A percentile compares a stretch with the other conserved stretches of the same genome.
Evolutionary conservation across 1,140 invertebrate species (phyloP).

Genomic region (Papilio xuthus): DNA sequence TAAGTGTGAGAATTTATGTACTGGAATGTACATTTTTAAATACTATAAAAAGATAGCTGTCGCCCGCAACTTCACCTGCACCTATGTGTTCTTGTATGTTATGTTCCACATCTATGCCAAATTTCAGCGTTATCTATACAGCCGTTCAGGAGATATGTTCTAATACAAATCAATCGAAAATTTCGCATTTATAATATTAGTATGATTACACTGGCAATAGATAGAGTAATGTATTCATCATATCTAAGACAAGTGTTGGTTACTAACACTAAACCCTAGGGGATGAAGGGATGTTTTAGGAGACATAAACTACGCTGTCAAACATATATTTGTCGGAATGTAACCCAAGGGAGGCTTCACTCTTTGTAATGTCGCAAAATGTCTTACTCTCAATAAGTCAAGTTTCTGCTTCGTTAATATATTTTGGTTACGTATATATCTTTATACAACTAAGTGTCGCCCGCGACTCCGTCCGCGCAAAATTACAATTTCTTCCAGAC

Average conservation of each 20-base stretch:
- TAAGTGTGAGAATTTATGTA: background rate
- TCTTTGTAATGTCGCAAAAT: background rate
- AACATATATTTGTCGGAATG: conserved; percentile 2
- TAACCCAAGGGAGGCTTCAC: background rate
- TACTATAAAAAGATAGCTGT: too few relatives aligned
- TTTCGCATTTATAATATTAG: too few relatives aligned
- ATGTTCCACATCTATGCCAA: too few relatives aligned
- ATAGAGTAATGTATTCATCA: background rate
- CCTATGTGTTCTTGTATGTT: too few relatives aligned
- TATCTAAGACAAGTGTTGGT: background rate
- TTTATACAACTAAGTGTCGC: too few relatives aligned
- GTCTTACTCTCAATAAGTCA: background rate
- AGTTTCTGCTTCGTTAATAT: background rate
- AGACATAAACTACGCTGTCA: background rate
- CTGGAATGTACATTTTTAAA: background rate
- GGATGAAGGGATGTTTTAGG: background rate
- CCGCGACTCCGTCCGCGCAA: too few relatives aligned
- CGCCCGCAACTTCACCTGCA: too few relatives aligned
- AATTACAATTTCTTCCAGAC: too few relatives aligned
- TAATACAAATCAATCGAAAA: too few relatives aligned
- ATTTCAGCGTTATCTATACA: too few relatives aligned
- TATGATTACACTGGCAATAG: too few relatives aligned
- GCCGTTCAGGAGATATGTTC: too few relatives aligned
- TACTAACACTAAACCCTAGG: background rate
- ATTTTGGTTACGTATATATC: background rate